Conservation (phyloP, 2,797 vertebrate genomes). For the Myripristis murdjan region DNA sequence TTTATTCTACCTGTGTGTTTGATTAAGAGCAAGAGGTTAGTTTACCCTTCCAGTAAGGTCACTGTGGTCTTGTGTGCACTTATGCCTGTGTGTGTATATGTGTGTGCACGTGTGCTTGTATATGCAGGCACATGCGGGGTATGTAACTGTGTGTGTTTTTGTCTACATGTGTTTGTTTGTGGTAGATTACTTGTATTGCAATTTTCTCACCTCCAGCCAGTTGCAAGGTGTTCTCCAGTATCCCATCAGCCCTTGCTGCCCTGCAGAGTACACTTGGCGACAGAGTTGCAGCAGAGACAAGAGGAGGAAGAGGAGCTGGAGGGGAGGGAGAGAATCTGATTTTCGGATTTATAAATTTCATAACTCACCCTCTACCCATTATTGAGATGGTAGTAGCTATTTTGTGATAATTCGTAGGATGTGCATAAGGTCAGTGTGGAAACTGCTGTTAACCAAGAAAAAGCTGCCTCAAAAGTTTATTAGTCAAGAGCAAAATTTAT, state of each 20-base stretch:
- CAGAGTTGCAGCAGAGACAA: slow-evolving; percentile 80
- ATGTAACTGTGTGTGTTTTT: slow-evolving; percentile 9
- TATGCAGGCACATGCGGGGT: not conserved
- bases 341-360: no score
- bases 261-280: slow-evolving; percentile 67
- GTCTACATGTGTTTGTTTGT: not conserved
- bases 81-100: slow-evolving; percentile 6
- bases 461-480: no score
- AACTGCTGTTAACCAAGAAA: no score
- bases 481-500: no score
- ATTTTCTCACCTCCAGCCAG: slow-evolving; percentile 85
- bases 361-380: not conserved
- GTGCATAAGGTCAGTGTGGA: not conserved
- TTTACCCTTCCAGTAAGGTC: slow-evolving; percentile 44
- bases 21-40: slow-evolving; percentile 51
- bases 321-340: slow-evolving; percentile 15
- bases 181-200: slow-evolving; percentile 1
- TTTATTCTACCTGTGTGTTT: slow-evolving; percentile 40
- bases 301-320: slow-evolving; percentile 84
- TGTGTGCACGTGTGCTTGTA: not conserved
- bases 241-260: slow-evolving; percentile 74
- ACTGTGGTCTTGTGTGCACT: slow-evolving; percentile 38
- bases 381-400: not conserved
- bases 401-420: not conserved
- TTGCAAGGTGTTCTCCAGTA: slow-evolving; percentile 76